Base-by-base conservation (phyloP, 1,140 invertebrate species). In the Spodoptera litura region DNA sequence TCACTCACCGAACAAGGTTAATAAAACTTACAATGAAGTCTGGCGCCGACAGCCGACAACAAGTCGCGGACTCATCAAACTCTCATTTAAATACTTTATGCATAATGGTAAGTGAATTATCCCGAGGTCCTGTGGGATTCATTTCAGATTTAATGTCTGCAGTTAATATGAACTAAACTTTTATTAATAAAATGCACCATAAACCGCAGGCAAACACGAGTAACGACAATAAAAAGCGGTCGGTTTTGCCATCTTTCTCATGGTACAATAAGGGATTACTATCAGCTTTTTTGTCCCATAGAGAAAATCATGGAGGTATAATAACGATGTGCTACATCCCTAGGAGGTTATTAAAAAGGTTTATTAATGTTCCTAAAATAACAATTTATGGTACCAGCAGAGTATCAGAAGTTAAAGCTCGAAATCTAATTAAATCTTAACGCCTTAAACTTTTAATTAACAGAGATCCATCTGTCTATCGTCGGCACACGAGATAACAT, bases 1-100 rank as follows among this genome's bases (percentile, higher is more conserved):
- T 77, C 73, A 75, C 75, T 83, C 73, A 73, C 68, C 72, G 77
- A 76, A 77, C 73, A 61, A 64, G 72, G 53, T 74, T 79, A 83
- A 79, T 81, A 81, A 74, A 64, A 78, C 68, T 20, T 62, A 80
- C 80, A 83, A 81, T 77, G 72, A 77, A 78, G 70, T 73, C 51
- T 79, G 80, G 74, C 78, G 79, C 79, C 66, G 66, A 70, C 66
- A 70, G 62, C 11, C 77, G 76, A 71, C 73, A 81, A 78, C 75
- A 56, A 61, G 79, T 72, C 80, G 61, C 71, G 13, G 53, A 71
- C 72, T 62, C 56, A 51, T 74, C 59, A 70, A 62, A 70, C 56
- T 27, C 80, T 75, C 72, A 66, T 78, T 66, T 78, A 61, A 81
- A 76, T 81, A 81, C 68, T 78, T 80, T 35, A 64, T 79, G 55